Base-by-base conservation (phyloP, 2,888 invertebrate genomes). In the Lasius fuliginosus region DNA sequence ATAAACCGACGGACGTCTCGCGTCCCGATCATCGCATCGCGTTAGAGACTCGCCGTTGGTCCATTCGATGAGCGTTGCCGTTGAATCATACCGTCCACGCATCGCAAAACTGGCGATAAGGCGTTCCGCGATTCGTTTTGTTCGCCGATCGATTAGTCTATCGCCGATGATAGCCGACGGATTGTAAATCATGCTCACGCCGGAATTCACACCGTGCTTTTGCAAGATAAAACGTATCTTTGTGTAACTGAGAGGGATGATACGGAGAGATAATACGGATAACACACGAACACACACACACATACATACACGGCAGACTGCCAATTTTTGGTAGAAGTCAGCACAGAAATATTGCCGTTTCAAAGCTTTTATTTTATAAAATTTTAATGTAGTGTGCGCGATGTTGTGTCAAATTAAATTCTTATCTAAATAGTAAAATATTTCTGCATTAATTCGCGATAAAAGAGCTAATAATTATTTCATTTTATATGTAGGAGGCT, bases 181-280 rank as follows among this genome's bases (percentile, higher is more conserved):
- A 81, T 71, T 71, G 71, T 81, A 81, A 81, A 81, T 81, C 79
- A 81, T 27, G 23, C 23, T 23, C 23, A 30, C 1, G 15, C 71
- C 79, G 79, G 60, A 81, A 81, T 62, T 81, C 71, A 49, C 18
- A 18, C 42, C 42, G 68, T 69, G 60, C 60, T 71, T 36, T 36
- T 33, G 27, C 71, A 12, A 62, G 79, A 81, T 81, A 81, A 81
- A 81, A 71, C 60, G 46, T 81, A 62, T 71, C 71, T 49, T 60
- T 62, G 77, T 15, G 27, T 36, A 49, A 69, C 60, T 33, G 60
- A 71, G 56, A 12, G 69, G 60, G n/a, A 53, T 49, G 49, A 49
- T n/a, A n/a, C 15, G 53, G 53, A 60, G 69, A 81, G 71, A 81
- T 71, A 79, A 71, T 71, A 71, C 49, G 68, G 18, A 27, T 40